Conservation (phyloP, 2,888 invertebrate genomes). For the Anaspis maculata region DNA sequence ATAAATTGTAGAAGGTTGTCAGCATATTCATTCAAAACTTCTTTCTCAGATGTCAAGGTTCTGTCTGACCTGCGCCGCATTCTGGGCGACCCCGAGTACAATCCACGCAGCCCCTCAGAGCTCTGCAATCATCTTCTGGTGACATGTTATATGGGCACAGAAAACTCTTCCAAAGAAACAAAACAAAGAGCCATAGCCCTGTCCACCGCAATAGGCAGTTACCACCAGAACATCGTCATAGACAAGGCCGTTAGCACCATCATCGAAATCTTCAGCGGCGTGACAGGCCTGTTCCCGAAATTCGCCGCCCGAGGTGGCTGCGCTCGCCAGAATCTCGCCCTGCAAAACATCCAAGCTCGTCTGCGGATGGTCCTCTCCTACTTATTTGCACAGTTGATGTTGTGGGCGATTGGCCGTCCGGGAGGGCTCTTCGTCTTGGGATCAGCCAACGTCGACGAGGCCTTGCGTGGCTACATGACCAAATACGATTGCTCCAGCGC, state of each 20-base stretch:
- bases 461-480: slow-evolving; percentile 92
- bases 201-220: slow-evolving; percentile 75
- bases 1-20: too few relatives aligned
- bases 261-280: slow-evolving; percentile 74
- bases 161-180: slow-evolving; percentile 90
- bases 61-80: slow-evolving; percentile 78
- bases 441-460: slow-evolving; percentile 96
- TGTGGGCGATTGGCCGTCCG: slow-evolving; percentile 81
- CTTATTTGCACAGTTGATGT: slow-evolving; percentile 88
- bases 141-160: slow-evolving; percentile 96
- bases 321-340: slow-evolving; percentile 82
- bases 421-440: slow-evolving; percentile 88
- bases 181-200: slow-evolving; percentile 67
- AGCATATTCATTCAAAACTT: too few relatives aligned
- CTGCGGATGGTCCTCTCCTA: slow-evolving; percentile 95
- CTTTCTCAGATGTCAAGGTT: slow-evolving; percentile 63
- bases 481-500: slow-evolving; percentile 99
- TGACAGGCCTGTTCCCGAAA: slow-evolving; percentile 73
- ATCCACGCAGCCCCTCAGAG: slow-evolving; percentile 74
- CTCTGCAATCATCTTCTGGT: slow-evolving; percentile 83
- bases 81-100: slow-evolving; percentile 74
- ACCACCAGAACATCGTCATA: slow-evolving; percentile 79
- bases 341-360: slow-evolving; percentile 96
- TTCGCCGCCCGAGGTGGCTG: slow-evolving; percentile 82
- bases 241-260: slow-evolving; percentile 80